Evolutionary conservation across 2,113 vertebrate genomes (phyloP), one percentile per base, ranked within the genome.

Genomic region (Pithys albifrons): DNA sequence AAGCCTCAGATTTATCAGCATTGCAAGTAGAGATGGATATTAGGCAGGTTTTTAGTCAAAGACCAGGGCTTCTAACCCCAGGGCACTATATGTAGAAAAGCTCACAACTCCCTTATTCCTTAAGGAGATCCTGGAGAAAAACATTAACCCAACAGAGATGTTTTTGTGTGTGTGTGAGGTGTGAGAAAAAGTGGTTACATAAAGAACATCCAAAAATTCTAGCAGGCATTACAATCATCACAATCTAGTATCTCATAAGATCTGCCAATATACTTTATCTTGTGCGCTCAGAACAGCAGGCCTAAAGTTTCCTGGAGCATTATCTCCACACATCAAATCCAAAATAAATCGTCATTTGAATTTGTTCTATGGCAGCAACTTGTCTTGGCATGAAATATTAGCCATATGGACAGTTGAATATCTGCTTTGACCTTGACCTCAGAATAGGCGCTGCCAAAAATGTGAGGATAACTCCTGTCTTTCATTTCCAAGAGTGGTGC

Each of bases 361-460:
- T 96, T 93, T 88, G 72, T 94, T 94, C 46, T 59, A 64, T 93
- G 88, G 95, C 82, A 96, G 48, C 88, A 90, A 88, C 85, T 96
- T 86, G 65, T 72, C 88, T 96, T 97, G 96, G 95, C 96, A 92
- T 81, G 85, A 86, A 94, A 57, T 93, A 69, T 89, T 84, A 84
- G 83, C 92, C 96, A 97, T 96, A 95, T 96, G 93, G 93, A 91
- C 65, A 19, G 73, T 54, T 67, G 88, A 72, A 92, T 91, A 78
- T 94, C 88, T 52, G 72, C 79, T 96, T 96, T 96, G 96, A 97
- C 96, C 95, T 96, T 97, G 95, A 95, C 95, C 96, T 96, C 72
- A 57, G 85, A 77, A 16, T 29, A 72, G 69, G 52, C 3, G 1
- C 88, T 95, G 91, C 92, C 92, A 94, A 49, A 95, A 67, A 78